Evolutionary conservation across 30 jellyfish, hydroid and myxozoan genomes (phyloP), one percentile per base, ranked within the genome.

Genomic region (Chrysaora quinquecirrha): DNA sequence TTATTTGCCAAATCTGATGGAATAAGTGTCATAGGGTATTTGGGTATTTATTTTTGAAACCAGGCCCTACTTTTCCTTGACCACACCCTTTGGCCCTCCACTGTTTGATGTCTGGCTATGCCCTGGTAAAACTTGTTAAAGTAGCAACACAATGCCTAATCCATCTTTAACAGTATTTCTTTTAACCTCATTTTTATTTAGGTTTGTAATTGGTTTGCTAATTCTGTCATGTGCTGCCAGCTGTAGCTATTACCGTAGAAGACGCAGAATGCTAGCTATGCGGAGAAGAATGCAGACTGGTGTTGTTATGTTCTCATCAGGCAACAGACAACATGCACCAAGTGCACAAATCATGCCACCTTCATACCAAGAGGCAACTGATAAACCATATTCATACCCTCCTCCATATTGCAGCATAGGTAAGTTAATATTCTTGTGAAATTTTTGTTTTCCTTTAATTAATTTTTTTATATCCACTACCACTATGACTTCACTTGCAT

Each of bases 361-460:
- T 33, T 81, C 91, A 52, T 81, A 81, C 71, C 84, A 81, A 69
- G 91, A 81, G 49, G 85, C 85, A 0, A 71, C 78, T 23, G 73
- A 64, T 0, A 81, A 81, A 58, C 85, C 76, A 34, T 1, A 34
- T 9, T 12, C 38, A 3, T 56, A 25, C 18, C 83, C 83, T 0
- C 91, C 91, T 3, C 91, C 91, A 18, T 81, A 81, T 61, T 81
- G 68, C 35, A 58, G 73, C 1, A n/a, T 78, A 71, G 91, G 91
- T 81, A 49, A 78, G 25, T 21, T n/a, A 1, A n/a, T 63, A n/a
- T n/a, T n/a, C n/a, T n/a, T n/a, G n/a, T n/a, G n/a, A n/a, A n/a
- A n/a, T n/a, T n/a, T n/a, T n/a, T n/a, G n/a, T n/a, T n/a, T n/a
- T n/a, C n/a, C n/a, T n/a, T n/a, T n/a, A n/a, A n/a, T n/a, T n/a